Conservation (phyloP, 2,888 invertebrate genomes). For the Polydrusus cervinus region DNA sequence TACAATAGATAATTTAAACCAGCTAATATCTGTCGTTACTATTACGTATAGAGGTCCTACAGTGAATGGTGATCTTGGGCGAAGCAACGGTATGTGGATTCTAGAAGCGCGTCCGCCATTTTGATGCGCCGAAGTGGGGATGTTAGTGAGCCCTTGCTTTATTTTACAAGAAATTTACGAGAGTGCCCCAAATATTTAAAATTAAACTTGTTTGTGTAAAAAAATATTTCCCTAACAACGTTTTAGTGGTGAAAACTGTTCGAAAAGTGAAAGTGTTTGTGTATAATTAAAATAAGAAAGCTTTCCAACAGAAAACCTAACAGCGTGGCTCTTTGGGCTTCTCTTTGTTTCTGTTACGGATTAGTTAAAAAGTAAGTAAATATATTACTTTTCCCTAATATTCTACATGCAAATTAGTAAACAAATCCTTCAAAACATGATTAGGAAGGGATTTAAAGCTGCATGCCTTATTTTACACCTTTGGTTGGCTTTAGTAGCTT, state of each 20-base stretch:
- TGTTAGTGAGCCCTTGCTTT: slow-evolving; percentile 69
- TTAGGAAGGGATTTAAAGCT: slow-evolving; percentile 19
- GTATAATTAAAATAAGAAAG: slow-evolving; percentile 67
- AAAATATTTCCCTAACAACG: slow-evolving; percentile 60
- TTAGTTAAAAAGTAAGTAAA: slow-evolving; percentile 69
- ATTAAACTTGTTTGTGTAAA: slow-evolving; percentile 65
- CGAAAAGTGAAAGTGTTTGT: slow-evolving; percentile 66
- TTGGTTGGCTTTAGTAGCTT: slow-evolving; percentile 53
- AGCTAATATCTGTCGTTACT: neutral
- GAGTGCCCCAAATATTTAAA: slow-evolving; percentile 67
- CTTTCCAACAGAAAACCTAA: slow-evolving; percentile 67
- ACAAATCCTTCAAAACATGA: neutral
- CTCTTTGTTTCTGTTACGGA: slow-evolving; percentile 70
- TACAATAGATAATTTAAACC: too few relatives aligned
- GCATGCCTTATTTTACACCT: slow-evolving; percentile 48
- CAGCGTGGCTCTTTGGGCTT: slow-evolving; percentile 72
- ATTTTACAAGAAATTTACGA: slow-evolving; percentile 67
- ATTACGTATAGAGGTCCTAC: slow-evolving; percentile 1
- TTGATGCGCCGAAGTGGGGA: slow-evolving; percentile 71
- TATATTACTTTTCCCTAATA: slow-evolving; percentile 45
- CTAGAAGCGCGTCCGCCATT: slow-evolving; percentile 70
- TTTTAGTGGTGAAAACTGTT: slow-evolving; percentile 61
- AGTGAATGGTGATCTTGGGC: slow-evolving; percentile 56
- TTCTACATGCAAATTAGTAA: slow-evolving; percentile 27
- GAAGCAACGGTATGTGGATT: slow-evolving; percentile 65